phyloP scores from a whole-genome alignment of 2,113 vertebrate species.

The Bos indicus region DNA sequence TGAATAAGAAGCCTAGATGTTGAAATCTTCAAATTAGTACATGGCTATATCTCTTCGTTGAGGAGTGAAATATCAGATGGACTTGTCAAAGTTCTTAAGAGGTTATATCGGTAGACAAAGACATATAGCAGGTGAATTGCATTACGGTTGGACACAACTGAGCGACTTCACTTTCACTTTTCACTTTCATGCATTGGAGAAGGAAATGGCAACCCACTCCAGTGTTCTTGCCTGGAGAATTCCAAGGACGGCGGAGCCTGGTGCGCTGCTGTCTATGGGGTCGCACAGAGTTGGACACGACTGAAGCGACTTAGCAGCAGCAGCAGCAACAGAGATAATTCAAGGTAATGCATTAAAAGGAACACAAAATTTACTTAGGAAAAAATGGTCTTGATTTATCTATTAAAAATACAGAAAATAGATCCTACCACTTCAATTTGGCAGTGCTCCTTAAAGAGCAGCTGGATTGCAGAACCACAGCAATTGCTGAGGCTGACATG shows the following conservation, averaged over 20 bases:
- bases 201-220: no score
- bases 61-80: not conserved
- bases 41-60: not conserved
- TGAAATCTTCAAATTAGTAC: not conserved
- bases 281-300: no score
- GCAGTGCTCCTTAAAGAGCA: not conserved
- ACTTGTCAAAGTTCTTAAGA: not conserved
- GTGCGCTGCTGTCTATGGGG: no score
- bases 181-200: no score
- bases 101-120: not conserved
- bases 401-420: not conserved
- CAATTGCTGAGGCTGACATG: slow-evolving; percentile 82
- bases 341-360: not conserved
- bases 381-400: not conserved
- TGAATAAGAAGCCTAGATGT: not conserved
- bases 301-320: no score
- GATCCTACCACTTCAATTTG: not conserved
- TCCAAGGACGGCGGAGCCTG: rapidly evolving
- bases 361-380: not conserved
- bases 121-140: not conserved
- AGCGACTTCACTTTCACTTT: no score
- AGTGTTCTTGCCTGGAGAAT: no score
- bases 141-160: no score
- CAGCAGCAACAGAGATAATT: not conserved
- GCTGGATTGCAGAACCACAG: not conserved